These are phyloP conservation scores for Gallinago nigripennis DNA, from an alignment of 2,797 vertebrate genomes.

Conservation along the genomic window DNA sequence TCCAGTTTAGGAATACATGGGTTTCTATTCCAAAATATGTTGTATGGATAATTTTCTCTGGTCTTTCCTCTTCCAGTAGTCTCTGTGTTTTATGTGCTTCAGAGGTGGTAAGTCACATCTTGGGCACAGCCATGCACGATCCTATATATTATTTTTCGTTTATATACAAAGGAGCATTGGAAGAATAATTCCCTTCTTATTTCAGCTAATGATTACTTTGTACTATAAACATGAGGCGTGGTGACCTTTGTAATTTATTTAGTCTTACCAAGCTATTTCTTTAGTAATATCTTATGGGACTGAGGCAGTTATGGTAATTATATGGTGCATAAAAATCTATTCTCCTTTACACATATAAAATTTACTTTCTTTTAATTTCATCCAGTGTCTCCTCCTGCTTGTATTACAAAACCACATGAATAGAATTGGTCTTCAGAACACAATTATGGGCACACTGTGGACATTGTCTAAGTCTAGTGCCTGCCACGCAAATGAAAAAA, in stretches of 20 bases:
- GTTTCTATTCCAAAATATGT: background rate
- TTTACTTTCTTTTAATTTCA: constrained; percentile 37
- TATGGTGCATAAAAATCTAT: constrained; percentile 18
- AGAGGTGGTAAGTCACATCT: background rate
- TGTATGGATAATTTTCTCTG: background rate
- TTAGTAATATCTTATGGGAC: background rate
- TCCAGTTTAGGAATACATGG: background rate
- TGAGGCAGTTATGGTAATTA: constrained; percentile 42
- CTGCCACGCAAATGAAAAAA: background rate
- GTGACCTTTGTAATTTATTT: constrained; percentile 40
- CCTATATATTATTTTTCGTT: background rate
- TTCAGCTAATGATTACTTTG: constrained; percentile 17
- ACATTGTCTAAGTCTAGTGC: background rate
- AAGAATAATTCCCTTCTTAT: constrained; percentile 31
- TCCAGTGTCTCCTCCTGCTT: background rate
- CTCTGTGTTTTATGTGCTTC: background rate
- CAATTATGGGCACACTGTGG: background rate
- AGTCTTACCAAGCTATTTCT: constrained; percentile 17
- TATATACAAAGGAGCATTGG: background rate
- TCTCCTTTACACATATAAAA: background rate
- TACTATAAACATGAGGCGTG: background rate
- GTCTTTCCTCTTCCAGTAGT: background rate
- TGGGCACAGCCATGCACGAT: background rate
- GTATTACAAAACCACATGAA: background rate
- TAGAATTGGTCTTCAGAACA: constrained; percentile 6